Percentiles rank a stretch among this genome's conserved stretches.
Evolutionary conservation across 2,113 vertebrate genomes (phyloP).

Genomic region (Podarcis cretensis): DNA sequence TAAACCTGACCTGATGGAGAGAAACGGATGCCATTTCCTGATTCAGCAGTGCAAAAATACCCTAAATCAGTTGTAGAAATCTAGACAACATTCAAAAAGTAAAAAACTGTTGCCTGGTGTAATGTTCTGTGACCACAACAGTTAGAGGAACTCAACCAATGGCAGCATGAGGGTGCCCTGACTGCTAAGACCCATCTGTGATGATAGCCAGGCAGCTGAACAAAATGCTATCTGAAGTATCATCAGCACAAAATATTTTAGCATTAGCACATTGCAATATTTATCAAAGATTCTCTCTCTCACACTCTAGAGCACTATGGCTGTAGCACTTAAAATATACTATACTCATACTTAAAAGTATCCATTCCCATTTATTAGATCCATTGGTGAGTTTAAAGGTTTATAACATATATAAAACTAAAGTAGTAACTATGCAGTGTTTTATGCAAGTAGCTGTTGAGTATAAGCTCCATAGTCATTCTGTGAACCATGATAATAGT

Average conservation of each 20-base stretch:
- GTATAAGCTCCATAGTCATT: constrained; percentile 11
- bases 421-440: constrained; percentile 8
- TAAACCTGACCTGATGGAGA: too few species aligned
- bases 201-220: background rate
- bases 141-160: background rate
- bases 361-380: constrained; percentile 41
- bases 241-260: background rate
- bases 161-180: background rate
- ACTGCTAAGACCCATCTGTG: background rate
- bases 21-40: too few species aligned
- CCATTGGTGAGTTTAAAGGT: constrained; percentile 45
- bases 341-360: constrained; percentile 25
- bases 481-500: constrained; percentile 35
- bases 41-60: too few species aligned
- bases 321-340: constrained; percentile 32
- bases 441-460: constrained; percentile 33
- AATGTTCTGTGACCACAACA: background rate
- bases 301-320: constrained; percentile 17
- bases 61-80: too few species aligned
- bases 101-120: too few species aligned
- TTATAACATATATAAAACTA: constrained; percentile 44
- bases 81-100: too few species aligned
- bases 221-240: background rate
- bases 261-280: background rate
- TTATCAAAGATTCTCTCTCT: background rate